These are phyloP conservation scores for Acanthisitta chloris DNA, from an alignment of 2,113 vertebrate genomes.

Conservation along the genomic window DNA sequence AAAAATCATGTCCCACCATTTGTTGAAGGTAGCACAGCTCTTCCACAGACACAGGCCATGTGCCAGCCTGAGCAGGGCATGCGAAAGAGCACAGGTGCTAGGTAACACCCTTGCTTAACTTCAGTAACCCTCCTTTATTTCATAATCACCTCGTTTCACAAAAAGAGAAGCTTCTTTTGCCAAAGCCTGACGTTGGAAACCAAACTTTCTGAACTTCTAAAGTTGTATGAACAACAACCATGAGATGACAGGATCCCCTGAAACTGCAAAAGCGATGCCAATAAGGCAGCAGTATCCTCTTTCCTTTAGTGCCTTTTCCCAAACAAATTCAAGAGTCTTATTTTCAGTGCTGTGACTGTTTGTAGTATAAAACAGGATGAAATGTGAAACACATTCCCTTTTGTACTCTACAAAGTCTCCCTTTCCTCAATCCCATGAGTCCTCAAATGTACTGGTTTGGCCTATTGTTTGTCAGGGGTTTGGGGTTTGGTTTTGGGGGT, in stretches of 20 bases:
- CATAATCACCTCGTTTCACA: not conserved
- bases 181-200: not conserved
- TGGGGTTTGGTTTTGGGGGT: not conserved
- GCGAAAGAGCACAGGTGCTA: not conserved
- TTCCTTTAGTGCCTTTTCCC: not conserved
- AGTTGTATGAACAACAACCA: not conserved
- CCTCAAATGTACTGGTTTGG: not conserved
- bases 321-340: not conserved
- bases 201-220: not conserved
- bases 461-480: not conserved
- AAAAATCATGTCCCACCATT: not conserved
- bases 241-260: not conserved
- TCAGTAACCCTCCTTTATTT: not conserved
- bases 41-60: rapidly evolving
- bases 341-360: not conserved
- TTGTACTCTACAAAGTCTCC: not conserved
- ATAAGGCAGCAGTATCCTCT: not conserved
- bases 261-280: not conserved
- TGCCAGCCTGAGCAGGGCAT: rapidly evolving
- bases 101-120: not conserved
- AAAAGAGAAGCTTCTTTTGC: not conserved
- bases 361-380: not conserved
- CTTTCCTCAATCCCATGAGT: not conserved
- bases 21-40: not conserved
- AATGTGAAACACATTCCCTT: not conserved